A percentile compares a stretch with the other conserved stretches of the same genome.
phyloP scores from a whole-genome alignment of 2,113 vertebrate species.

The Oophaga pumilio region DNA sequence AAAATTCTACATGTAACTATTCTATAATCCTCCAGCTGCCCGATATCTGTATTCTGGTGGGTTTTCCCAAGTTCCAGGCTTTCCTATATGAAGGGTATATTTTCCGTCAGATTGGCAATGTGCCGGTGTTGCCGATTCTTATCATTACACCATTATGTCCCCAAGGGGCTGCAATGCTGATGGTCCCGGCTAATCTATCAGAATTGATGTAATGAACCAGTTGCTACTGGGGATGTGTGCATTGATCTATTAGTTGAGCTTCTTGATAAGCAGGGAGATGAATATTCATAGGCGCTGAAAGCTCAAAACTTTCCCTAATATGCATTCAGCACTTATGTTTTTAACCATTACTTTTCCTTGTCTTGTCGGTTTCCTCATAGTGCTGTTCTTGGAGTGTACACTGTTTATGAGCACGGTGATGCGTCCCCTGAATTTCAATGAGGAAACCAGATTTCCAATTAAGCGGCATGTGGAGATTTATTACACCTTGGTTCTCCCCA shows the following conservation, averaged over 20 bases:
- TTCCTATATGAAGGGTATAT: background rate
- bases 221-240: constrained; percentile 19
- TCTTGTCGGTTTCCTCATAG: background rate
- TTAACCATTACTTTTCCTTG: background rate
- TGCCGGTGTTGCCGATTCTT: background rate
- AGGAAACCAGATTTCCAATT: constrained; percentile 53
- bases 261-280: background rate
- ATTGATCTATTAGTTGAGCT: constrained; percentile 15
- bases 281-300: background rate
- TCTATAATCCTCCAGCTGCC: background rate
- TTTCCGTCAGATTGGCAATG: background rate
- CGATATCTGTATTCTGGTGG: background rate
- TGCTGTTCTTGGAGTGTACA: background rate
- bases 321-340: background rate
- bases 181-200: background rate
- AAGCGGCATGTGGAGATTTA: constrained; percentile 56
- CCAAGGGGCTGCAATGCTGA: background rate
- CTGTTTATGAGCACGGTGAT: constrained; percentile 40
- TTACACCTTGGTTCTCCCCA: constrained; percentile 50
- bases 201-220: background rate
- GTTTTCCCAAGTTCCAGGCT: background rate
- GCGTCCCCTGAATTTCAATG: constrained; percentile 53
- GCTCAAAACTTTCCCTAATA: background rate
- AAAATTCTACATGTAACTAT: background rate
- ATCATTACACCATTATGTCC: background rate